These are phyloP conservation scores for Tamandua tetradactyla DNA, from an alignment of 2,797 vertebrate species.

Conservation along the genomic window DNA sequence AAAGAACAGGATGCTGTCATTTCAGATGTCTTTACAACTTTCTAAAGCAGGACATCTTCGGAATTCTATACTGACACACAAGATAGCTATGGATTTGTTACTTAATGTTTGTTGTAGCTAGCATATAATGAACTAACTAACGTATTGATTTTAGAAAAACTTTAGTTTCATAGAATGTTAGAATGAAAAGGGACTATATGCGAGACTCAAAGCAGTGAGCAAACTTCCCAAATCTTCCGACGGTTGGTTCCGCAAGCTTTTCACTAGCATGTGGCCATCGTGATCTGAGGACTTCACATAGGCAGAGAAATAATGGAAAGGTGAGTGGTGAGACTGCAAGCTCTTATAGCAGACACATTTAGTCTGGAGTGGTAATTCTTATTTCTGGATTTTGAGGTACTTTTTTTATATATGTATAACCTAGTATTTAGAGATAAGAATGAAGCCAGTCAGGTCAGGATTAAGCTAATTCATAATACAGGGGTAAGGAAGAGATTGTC, in stretches of 20 bases:
- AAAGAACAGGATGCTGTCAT: background rate
- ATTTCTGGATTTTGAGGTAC: no score
- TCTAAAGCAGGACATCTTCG: background rate
- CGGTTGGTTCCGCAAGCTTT: background rate
- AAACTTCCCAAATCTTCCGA: background rate
- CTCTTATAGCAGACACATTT: no score
- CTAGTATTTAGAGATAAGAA: no score
- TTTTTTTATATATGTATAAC: no score
- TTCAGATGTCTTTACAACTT: background rate
- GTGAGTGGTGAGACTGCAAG: no score
- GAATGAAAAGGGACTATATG: background rate
- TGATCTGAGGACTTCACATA: background rate
- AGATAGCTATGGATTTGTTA: background rate
- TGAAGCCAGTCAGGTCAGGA: no score
- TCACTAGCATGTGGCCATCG: background rate
- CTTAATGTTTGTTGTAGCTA: background rate
- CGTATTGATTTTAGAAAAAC: conserved; percentile 19
- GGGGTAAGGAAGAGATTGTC: no score
- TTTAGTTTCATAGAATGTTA: background rate
- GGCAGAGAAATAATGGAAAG: background rate
- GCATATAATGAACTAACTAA: background rate
- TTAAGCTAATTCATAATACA: no score
- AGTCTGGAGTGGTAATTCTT: no score
- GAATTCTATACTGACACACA: background rate
- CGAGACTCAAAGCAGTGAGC: background rate